Percentiles rank a stretch among this genome's conserved stretches.
These are phyloP conservation scores for Cettia cetti DNA, from an alignment of 2,113 vertebrate genomes.

Conservation along the genomic window DNA sequence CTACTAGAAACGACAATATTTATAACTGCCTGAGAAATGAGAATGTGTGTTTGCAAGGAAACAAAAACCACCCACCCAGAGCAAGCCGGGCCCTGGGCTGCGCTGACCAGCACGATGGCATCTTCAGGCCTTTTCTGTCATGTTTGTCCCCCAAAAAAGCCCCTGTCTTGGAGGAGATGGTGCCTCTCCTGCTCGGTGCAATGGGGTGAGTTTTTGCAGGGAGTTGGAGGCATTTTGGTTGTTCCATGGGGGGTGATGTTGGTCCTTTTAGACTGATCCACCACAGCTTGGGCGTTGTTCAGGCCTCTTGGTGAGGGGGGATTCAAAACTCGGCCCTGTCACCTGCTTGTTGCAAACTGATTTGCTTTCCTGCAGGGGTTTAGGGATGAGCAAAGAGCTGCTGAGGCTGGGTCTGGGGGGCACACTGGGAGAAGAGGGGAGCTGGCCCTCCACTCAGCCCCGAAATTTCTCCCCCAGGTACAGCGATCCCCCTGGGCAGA, in stretches of 20 bases:
- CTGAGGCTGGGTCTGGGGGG: background rate
- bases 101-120: background rate
- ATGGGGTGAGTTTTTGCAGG: background rate
- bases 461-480: accelerated
- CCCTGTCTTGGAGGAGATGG: background rate
- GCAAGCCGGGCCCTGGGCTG: conserved; percentile 13
- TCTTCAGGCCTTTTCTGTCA: conserved; percentile 31
- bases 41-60: conserved; percentile 62
- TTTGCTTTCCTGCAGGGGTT: background rate
- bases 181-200: background rate
- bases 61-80: conserved; percentile 3
- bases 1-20: conserved; percentile 76
- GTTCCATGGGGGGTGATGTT: accelerated
- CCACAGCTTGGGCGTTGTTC: accelerated
- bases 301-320: accelerated
- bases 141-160: background rate
- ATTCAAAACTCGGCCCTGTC: background rate
- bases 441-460: background rate
- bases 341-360: background rate
- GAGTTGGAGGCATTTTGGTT: accelerated
- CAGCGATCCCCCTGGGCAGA: background rate
- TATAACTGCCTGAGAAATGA: conserved; percentile 77
- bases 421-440: background rate
- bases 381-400: background rate
- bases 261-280: background rate